phyloP scores from a whole-genome alignment of 1,140 invertebrate genomes.

The Metopolophium dirhodum region DNA sequence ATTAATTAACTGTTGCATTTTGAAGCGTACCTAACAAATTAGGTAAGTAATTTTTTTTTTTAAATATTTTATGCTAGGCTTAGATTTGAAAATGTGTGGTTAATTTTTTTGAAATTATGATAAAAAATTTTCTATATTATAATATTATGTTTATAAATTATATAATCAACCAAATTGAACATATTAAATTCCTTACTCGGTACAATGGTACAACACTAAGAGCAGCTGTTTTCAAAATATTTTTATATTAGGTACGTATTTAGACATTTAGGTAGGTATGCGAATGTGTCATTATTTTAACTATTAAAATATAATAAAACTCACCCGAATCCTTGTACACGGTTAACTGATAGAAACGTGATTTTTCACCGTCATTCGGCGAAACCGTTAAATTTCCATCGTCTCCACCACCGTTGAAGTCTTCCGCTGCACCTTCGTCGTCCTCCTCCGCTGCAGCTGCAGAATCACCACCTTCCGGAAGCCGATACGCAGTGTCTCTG shows the following conservation, averaged over 20 bases:
- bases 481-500: slow-evolving; percentile 73
- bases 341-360: slow-evolving; percentile 65
- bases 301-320: slow-evolving; percentile 49
- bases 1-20: no score
- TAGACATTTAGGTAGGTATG: no score
- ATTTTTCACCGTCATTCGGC: neutral
- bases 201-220: neutral
- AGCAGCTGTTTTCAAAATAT: neutral
- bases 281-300: neutral
- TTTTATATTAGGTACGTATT: no score
- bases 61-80: neutral
- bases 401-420: neutral
- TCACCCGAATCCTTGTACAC: slow-evolving; percentile 80
- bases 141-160: neutral
- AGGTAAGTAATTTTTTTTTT: no score
- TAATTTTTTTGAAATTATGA: neutral
- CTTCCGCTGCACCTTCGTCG: slow-evolving; percentile 62
- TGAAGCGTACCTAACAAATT: no score
- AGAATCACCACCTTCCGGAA: slow-evolving; percentile 60
- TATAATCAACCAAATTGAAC: neutral
- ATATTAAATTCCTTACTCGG: neutral
- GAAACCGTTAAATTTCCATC: neutral
- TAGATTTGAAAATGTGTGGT: neutral
- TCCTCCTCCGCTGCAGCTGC: neutral
- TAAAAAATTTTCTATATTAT: neutral